phyloP scores from a whole-genome alignment of 2,888 invertebrate species.

The Epiblema foenella region DNA sequence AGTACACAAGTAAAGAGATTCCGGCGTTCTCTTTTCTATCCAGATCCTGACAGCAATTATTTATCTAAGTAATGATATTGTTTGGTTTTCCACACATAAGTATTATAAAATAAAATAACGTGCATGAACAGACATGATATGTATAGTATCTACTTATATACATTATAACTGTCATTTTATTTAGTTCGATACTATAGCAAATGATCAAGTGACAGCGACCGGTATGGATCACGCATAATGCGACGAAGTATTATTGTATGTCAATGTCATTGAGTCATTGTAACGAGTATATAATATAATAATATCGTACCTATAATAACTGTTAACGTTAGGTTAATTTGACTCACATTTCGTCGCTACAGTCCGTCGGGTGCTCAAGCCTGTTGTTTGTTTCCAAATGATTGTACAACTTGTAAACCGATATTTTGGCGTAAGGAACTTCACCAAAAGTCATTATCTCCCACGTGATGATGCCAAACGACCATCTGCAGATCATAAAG shows the following conservation, averaged over 20 bases:
- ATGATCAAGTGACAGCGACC: no score
- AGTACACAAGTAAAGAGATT: no score
- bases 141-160: no score
- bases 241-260: neutral
- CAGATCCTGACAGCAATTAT: no score
- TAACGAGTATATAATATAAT: neutral
- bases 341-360: slow-evolving; percentile 25
- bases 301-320: neutral
- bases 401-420: slow-evolving; percentile 21
- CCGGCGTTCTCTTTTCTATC: no score
- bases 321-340: neutral
- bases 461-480: slow-evolving; percentile 98
- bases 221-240: no score
- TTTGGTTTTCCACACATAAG: no score
- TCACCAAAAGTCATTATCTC: slow-evolving; percentile 99
- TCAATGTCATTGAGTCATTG: neutral
- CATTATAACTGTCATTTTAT: no score
- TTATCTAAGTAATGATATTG: no score
- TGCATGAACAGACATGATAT: no score
- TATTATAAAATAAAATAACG: no score
- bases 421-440: slow-evolving; percentile 17
- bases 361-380: slow-evolving; percentile 20
- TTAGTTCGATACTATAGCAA: no score
- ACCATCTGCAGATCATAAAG: slow-evolving; percentile 88
- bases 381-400: slow-evolving; percentile 22